Evolutionary conservation across 2,888 invertebrate genomes (phyloP).

Genomic region (Sphaerophoria taeniata): DNA sequence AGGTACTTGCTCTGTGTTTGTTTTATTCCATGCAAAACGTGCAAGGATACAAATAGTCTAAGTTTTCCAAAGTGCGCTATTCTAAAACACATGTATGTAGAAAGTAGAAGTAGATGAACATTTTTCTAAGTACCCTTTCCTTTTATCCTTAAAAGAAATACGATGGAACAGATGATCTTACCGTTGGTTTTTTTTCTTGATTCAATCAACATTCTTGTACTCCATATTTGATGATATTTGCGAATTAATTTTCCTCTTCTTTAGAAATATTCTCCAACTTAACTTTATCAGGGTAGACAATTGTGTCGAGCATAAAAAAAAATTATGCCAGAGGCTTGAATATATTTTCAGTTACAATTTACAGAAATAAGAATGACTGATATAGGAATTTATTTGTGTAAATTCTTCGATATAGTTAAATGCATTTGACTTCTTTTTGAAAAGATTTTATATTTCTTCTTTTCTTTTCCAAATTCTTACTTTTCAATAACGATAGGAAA

Average conservation of each 20-base stretch:
- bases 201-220: too few relatives aligned
- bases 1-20: conserved; percentile 38
- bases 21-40: conserved; percentile 39
- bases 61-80: conserved; percentile 51
- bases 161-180: too few relatives aligned
- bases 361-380: background rate
- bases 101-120: background rate
- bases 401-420: too few relatives aligned
- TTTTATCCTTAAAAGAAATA: background rate
- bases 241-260: too few relatives aligned
- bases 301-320: conserved; percentile 9
- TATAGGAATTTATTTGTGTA: conserved; percentile 6
- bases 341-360: conserved; percentile 26
- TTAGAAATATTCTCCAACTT: background rate
- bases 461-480: too few relatives aligned
- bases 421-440: too few relatives aligned
- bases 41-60: conserved; percentile 60
- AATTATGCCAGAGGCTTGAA: conserved; percentile 16
- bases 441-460: too few relatives aligned
- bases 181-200: too few relatives aligned
- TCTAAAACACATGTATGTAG: conserved; percentile 27
- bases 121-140: background rate
- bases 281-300: conserved; percentile 4
- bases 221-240: too few relatives aligned
- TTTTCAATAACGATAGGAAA: too few relatives aligned